phyloP scores from a whole-genome alignment of 1,140 invertebrate species.

The Trachymyrmex septentrionalis region DNA sequence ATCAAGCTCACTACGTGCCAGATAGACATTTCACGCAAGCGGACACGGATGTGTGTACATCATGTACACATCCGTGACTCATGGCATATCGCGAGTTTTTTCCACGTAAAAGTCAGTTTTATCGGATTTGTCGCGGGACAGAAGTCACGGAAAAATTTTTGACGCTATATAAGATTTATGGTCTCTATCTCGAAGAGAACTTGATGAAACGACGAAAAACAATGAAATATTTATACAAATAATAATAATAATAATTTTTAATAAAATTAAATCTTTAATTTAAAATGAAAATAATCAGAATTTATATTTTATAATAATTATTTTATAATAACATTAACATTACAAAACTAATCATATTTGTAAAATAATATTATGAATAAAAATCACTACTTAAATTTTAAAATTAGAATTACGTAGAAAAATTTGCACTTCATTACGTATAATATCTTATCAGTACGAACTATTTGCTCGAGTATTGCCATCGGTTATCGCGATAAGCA shows the following conservation, averaged over 20 bases:
- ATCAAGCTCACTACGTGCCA: slow-evolving; percentile 53
- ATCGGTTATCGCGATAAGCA: slow-evolving; percentile 38
- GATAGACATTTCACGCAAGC: not conserved
- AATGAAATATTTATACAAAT: slow-evolving; percentile 9
- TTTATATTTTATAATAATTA: not conserved
- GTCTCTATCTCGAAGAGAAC: not conserved
- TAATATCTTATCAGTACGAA: slow-evolving; percentile 30
- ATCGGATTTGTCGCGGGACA: slow-evolving; percentile 39
- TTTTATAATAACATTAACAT: not conserved
- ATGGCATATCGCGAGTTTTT: not conserved
- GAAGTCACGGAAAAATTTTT: slow-evolving; percentile 56
- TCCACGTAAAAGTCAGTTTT: slow-evolving; percentile 25
- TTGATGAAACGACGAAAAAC: not conserved
- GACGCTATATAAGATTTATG: slow-evolving; percentile 42
- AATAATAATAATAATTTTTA: not conserved
- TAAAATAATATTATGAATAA: not conserved
- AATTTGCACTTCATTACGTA: slow-evolving; percentile 5
- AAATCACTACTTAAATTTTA: not conserved
- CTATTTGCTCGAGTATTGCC: slow-evolving; percentile 31
- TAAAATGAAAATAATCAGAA: not conserved
- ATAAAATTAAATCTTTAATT: not conserved
- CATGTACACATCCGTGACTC: slow-evolving; percentile 17
- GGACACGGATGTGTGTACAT: not conserved
- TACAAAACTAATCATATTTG: not conserved
- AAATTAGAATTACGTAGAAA: slow-evolving; percentile 1